Percentiles rank a stretch among this genome's conserved stretches.
These are phyloP conservation scores for Cyprinodon tularosa DNA, from an alignment of 2,113 vertebrate species.

Conservation along the genomic window DNA sequence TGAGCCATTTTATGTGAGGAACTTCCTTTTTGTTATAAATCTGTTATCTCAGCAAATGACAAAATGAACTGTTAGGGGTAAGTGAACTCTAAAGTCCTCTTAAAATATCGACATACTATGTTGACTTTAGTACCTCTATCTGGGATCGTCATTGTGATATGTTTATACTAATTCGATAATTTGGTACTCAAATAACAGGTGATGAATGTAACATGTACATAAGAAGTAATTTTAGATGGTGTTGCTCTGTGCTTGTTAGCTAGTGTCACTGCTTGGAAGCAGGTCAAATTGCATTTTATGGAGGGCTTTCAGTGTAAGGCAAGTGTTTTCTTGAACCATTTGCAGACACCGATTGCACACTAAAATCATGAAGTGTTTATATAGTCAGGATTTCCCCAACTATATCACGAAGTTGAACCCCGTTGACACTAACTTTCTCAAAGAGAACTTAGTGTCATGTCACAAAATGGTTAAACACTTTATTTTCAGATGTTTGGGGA, in stretches of 20 bases:
- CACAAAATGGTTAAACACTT: no score
- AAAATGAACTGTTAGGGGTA: not conserved
- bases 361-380: constrained; percentile 10
- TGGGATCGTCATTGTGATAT: not conserved
- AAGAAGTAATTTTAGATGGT: not conserved
- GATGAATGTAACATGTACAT: not conserved
- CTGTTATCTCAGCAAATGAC: not conserved
- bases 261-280: constrained; percentile 15
- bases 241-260: not conserved
- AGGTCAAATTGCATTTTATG: constrained; percentile 39
- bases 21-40: not conserved
- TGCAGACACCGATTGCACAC: not conserved
- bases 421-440: no score
- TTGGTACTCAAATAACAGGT: not conserved
- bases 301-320: constrained; percentile 11
- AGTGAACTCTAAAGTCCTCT: not conserved
- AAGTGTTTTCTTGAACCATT: constrained; percentile 28
- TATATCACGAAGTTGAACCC: no score
- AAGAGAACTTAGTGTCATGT: no score
- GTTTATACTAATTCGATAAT: not conserved
- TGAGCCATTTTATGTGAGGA: not conserved
- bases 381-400: not conserved
- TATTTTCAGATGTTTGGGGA: no score
- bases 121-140: not conserved
- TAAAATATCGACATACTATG: not conserved